Evolutionary conservation across 2,888 invertebrate species (phyloP).

Genomic region (Thelaira solivaga): DNA sequence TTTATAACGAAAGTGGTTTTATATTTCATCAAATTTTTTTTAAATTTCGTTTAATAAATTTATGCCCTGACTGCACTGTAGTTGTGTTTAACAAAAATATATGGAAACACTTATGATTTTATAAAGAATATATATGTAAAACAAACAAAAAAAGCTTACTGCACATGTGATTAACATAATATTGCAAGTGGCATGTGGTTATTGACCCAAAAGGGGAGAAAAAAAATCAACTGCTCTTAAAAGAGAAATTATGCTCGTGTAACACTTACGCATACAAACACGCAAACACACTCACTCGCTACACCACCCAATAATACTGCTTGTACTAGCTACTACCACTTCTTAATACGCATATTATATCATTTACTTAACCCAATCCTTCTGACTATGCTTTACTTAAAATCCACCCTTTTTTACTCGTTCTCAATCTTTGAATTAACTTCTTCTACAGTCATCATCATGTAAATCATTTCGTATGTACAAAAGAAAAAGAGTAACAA

Average conservation of each 20-base stretch:
- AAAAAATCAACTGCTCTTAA: slow-evolving; percentile 35
- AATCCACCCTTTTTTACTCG: background rate
- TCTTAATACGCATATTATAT: background rate
- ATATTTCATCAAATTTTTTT: background rate
- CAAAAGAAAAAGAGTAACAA: too few species aligned
- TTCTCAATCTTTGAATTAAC: background rate
- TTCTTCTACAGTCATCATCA: slow-evolving; percentile 36
- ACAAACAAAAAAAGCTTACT: background rate
- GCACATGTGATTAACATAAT: slow-evolving; percentile 10
- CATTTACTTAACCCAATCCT: slow-evolving; percentile 5
- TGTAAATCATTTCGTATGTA: slow-evolving; percentile 50
- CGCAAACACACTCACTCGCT: background rate
- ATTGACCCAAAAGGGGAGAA: slow-evolving; percentile 48
- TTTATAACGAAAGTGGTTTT: too few species aligned
- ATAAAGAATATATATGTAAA: background rate
- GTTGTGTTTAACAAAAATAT: background rate
- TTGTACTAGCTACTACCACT: too few species aligned
- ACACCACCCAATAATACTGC: background rate
- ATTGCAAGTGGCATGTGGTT: slow-evolving; percentile 36
- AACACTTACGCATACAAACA: background rate
- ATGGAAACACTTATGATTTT: slow-evolving; percentile 2
- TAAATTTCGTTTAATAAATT: background rate
- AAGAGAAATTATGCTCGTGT: slow-evolving; percentile 16
- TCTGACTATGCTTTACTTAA: slow-evolving; percentile 1
- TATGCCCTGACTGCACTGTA: background rate